phyloP scores from a whole-genome alignment of 2,113 vertebrate species.

The Perca schrenkii region DNA sequence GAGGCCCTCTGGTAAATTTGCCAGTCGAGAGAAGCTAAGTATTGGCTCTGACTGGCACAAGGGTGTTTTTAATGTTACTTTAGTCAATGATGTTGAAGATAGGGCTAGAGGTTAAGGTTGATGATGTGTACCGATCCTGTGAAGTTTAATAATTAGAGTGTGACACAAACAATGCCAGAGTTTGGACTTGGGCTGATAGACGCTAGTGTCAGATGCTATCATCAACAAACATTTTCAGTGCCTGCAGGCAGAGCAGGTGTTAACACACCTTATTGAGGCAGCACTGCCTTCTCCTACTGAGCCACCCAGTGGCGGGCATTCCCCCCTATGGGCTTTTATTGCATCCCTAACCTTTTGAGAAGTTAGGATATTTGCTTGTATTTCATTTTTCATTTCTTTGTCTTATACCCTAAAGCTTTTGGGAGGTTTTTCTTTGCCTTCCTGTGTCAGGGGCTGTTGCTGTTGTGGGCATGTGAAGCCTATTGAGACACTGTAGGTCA shows the following conservation, averaged over 20 bases:
- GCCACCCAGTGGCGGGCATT: background rate
- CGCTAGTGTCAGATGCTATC: background rate
- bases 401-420: background rate
- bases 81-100: background rate
- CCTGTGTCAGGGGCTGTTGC: background rate
- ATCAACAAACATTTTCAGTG: background rate
- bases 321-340: too few species aligned
- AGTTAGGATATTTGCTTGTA: background rate
- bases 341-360: background rate
- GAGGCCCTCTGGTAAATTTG: background rate
- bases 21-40: background rate
- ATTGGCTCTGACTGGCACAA: too few species aligned
- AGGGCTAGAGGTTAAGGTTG: background rate
- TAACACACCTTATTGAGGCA: background rate
- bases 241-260: slow-evolving; percentile 12
- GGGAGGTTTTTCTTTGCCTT: background rate
- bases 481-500: too few species aligned
- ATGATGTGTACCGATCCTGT: background rate
- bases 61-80: background rate
- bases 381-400: background rate
- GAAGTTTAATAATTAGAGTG: background rate
- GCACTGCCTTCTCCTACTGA: background rate
- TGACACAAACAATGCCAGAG: slow-evolving; percentile 9
- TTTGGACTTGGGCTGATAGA: background rate
- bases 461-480: background rate